A percentile compares a stretch with the other conserved stretches of the same genome.
Evolutionary conservation across 2,888 invertebrate genomes (phyloP).

Genomic region (Steinernema scapterisci): DNA sequence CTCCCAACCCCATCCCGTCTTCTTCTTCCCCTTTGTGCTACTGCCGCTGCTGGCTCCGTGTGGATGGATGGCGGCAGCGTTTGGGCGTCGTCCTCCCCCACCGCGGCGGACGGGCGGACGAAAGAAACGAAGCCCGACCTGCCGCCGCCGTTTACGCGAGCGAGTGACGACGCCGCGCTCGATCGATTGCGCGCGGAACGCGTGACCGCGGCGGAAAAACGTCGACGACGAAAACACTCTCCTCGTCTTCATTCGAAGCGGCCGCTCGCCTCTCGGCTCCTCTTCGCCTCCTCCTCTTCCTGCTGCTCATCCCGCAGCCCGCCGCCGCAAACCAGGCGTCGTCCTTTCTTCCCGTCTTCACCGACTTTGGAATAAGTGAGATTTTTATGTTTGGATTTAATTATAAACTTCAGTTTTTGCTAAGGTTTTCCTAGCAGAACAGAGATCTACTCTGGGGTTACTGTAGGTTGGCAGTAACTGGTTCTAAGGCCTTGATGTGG

Average conservation of each 20-base stretch:
- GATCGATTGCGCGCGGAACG: constrained; percentile 20
- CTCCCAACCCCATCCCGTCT: too few relatives aligned
- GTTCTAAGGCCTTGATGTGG: too few relatives aligned
- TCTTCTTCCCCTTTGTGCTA: constrained; percentile 4
- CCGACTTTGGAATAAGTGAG: not conserved
- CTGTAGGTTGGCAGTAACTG: too few relatives aligned
- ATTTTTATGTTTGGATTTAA: not conserved
- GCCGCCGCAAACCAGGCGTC: not conserved
- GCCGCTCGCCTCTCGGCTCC: not conserved
- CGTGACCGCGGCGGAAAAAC: constrained; percentile 24
- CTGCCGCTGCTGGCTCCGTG: not conserved
- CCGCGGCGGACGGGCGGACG: not conserved
- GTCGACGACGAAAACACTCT: constrained; percentile 23
- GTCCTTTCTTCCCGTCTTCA: not conserved
- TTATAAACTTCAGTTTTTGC: not conserved
- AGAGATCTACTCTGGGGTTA: too few relatives aligned
- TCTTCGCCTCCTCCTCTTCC: not conserved
- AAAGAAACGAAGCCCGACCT: not conserved
- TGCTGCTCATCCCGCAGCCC: constrained; percentile 3
- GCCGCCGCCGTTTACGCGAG: not conserved
- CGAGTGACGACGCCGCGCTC: constrained; percentile 6
- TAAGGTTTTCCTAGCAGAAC: too few relatives aligned
- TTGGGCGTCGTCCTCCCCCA: not conserved
- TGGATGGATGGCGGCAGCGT: not conserved
- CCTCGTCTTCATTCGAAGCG: not conserved